Evolutionary conservation across 2,113 vertebrate genomes (phyloP), one percentile per base, ranked within the genome.

Genomic region (Hoplias malabaricus): DNA sequence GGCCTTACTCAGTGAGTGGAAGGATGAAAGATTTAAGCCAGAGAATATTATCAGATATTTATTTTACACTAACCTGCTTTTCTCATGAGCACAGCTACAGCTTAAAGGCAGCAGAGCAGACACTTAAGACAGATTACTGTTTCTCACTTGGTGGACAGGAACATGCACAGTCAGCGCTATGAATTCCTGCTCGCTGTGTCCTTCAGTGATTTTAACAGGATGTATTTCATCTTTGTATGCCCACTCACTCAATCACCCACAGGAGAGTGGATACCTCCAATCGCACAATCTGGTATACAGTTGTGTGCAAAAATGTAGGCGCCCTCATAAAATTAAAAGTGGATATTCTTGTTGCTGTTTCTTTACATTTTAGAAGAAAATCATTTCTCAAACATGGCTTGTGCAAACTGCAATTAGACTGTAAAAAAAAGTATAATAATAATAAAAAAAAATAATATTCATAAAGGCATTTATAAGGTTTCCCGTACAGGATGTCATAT

Each of bases 1-100:
- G 50, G 90, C 95, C 40, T 91, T 98, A 78, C 91, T 95, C 72
- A 94, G 94, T 96, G 85, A 93, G 94, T 89, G 80, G 8, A 21
- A 12, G 12, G 2, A 29, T 40, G 0, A 6, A 31, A 50, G 46
- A 13, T 68, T 29, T 63, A 0, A 57, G n/a, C 31, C 57, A 62
- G 29, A 63, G 31, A 36, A 9, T 36, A n/a, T n/a, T 6, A 16
- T 42, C 21, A 54, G 25, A 54, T 25, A 2, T 42, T 62, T 46
- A 42, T 54, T 10, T 61, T 69, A 54, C 23, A 77, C 25, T 11
- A 31, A 50, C 8, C 33, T 36, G 40, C 34, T 68, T 46, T 46
- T 31, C 34, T 50, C 29, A 48, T 27, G 72, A 59, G 11, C 27
- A 2, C 36, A 23, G 14, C 48, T 68, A 23, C 31, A 9, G 14